Conservation (phyloP, 2,888 invertebrate species). For the Volucella inflata region DNA sequence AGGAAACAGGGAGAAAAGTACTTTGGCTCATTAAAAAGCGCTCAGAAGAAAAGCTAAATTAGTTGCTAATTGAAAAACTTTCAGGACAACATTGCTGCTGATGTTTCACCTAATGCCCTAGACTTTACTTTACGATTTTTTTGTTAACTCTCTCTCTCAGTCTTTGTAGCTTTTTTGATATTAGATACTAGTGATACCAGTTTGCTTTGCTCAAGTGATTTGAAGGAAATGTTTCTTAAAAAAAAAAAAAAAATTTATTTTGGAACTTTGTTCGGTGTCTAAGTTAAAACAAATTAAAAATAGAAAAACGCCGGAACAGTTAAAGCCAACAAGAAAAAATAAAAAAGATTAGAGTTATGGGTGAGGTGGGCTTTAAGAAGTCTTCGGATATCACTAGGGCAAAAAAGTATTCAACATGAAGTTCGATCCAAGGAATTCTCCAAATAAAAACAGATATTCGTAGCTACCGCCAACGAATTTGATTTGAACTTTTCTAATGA, state of each 20-base stretch:
- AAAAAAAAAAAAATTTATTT: background rate
- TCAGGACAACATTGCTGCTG: slow-evolving; percentile 28
- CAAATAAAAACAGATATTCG: slow-evolving; percentile 13
- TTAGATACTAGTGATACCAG: background rate
- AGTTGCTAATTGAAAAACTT: slow-evolving; percentile 75
- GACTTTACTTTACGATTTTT: background rate
- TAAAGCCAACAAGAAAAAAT: background rate
- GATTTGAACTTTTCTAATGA: slow-evolving; percentile 48
- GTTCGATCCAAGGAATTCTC: background rate
- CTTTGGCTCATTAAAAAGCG: background rate
- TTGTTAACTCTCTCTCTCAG: background rate
- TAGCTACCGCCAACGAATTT: slow-evolving; percentile 16
- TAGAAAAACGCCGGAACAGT: slow-evolving; percentile 14
- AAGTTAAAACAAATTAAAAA: slow-evolving; percentile 12
- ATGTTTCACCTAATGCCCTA: slow-evolving; percentile 26
- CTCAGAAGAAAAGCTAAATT: slow-evolving; percentile 38
- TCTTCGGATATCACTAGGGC: background rate
- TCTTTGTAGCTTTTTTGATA: background rate
- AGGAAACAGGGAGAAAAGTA: background rate
- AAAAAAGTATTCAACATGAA: background rate
- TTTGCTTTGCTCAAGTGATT: background rate
- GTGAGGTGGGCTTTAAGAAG: background rate
- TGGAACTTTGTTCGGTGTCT: slow-evolving; percentile 18
- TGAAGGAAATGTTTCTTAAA: slow-evolving; percentile 6
- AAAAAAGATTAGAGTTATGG: no score